Conservation (phyloP, 2,888 invertebrate species). For the Galeopsomyia nigrocyanea region DNA sequence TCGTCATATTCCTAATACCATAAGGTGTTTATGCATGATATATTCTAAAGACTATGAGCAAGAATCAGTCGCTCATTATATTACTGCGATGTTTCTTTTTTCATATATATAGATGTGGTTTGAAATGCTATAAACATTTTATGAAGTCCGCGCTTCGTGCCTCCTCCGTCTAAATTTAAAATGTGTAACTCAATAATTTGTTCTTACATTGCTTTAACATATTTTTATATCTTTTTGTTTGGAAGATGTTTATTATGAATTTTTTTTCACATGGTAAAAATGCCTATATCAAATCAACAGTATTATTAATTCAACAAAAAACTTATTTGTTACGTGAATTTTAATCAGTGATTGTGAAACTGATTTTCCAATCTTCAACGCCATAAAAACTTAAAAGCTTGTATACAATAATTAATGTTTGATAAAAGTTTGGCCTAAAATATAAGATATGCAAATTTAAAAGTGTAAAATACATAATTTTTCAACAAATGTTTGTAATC, state of each 20-base stretch:
- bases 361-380: too few relatives aligned
- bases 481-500: too few relatives aligned
- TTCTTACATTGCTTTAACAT: conserved; percentile 1
- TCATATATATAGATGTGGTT: conserved; percentile 46
- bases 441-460: not conserved
- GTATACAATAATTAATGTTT: too few relatives aligned
- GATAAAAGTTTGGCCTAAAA: too few relatives aligned
- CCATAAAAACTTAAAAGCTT: too few relatives aligned
- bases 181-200: conserved; percentile 10
- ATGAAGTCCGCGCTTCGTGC: not conserved
- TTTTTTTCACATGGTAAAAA: conserved; percentile 12
- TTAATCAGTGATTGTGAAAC: conserved; percentile 21
- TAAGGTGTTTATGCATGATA: conserved; percentile 36
- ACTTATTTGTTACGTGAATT: conserved; percentile 33
- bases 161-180: conserved; percentile 9
- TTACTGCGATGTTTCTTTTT: conserved; percentile 34
- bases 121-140: conserved; percentile 40
- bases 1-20: conserved; percentile 31
- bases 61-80: conserved; percentile 48
- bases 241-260: conserved; percentile 10
- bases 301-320: conserved; percentile 30
- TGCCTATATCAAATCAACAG: conserved; percentile 27
- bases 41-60: conserved; percentile 56
- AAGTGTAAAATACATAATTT: conserved; percentile 26
- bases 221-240: conserved; percentile 12